Conservation (phyloP, 2,113 vertebrate species). For the Chaetops frenatus region DNA sequence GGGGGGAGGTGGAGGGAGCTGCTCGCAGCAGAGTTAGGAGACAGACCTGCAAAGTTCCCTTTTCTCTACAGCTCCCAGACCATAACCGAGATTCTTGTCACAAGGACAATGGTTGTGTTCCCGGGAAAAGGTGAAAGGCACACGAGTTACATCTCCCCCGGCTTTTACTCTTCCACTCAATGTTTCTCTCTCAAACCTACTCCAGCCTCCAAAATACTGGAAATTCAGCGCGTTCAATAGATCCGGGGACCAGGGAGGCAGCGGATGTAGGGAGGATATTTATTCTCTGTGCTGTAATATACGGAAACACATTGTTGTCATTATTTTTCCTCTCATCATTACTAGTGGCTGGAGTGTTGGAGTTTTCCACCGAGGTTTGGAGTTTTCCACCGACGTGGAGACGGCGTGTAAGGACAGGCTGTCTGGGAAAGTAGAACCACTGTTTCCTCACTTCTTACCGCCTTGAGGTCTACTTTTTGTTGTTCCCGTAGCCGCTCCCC, state of each 20-base stretch:
- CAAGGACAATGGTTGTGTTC: constrained; percentile 17
- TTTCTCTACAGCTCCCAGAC: constrained; percentile 33
- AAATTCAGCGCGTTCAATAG: not conserved
- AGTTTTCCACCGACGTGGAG: constrained; percentile 3
- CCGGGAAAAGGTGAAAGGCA: constrained; percentile 11
- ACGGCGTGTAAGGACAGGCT: not conserved
- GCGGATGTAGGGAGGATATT: not conserved
- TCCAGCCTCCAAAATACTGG: not conserved
- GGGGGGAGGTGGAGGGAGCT: not conserved
- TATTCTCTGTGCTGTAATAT: not conserved
- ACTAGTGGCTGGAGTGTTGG: not conserved
- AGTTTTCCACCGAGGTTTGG: constrained; percentile 16
- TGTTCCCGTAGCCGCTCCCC: not conserved
- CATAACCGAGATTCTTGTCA: constrained; percentile 30
- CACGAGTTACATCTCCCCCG: not conserved
- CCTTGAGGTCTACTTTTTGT: not conserved
- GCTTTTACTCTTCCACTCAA: not conserved
- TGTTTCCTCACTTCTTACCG: not conserved
- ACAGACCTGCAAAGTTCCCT: not conserved
- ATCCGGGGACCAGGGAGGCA: not conserved
- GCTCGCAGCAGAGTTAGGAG: not conserved
- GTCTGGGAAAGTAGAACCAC: not conserved
- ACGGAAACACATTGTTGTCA: not conserved
- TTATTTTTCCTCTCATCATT: not conserved
- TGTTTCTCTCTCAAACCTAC: not conserved